phyloP scores from a whole-genome alignment of 2,888 invertebrate genomes.

The Teleogryllus oceanicus region DNA sequence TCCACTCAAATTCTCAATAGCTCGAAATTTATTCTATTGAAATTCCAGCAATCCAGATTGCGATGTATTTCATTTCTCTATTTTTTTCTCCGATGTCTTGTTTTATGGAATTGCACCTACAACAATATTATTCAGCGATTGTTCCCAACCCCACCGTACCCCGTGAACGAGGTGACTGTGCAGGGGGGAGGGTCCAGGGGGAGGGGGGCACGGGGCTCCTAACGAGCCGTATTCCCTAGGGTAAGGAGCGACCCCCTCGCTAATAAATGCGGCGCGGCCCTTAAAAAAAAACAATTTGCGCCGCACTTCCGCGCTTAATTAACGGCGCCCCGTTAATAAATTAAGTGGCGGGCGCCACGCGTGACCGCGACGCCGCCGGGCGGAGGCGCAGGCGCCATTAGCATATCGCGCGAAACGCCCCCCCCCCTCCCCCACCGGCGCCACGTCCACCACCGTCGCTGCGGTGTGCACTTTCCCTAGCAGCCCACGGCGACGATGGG shows the following conservation, averaged over 20 bases:
- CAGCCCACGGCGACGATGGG: too few relatives aligned
- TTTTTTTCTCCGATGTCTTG: too few relatives aligned
- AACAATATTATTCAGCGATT: too few relatives aligned
- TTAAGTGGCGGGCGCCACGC: not conserved
- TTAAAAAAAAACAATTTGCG: not conserved
- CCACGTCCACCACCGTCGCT: not conserved
- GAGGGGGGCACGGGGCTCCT: not conserved
- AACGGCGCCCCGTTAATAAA: slow-evolving; percentile 10
- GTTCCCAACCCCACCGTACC: too few relatives aligned
- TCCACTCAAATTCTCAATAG: too few relatives aligned
- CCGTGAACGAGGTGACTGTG: too few relatives aligned
- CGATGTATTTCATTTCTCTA: too few relatives aligned
- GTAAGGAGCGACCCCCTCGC: not conserved
- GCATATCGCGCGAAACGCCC: not conserved
- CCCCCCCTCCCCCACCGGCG: not conserved
- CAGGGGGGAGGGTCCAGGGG: too few relatives aligned
- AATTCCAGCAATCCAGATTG: too few relatives aligned
- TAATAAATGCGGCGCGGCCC: not conserved
- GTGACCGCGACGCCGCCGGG: not conserved
- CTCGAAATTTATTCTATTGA: too few relatives aligned
- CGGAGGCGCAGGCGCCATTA: not conserved
- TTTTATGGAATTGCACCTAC: too few relatives aligned
- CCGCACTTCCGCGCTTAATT: slow-evolving; percentile 10
- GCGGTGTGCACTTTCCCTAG: too few relatives aligned
- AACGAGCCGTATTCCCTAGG: not conserved